Conservation (phyloP, 2,888 invertebrate species). For the Cancer borealis region DNA sequence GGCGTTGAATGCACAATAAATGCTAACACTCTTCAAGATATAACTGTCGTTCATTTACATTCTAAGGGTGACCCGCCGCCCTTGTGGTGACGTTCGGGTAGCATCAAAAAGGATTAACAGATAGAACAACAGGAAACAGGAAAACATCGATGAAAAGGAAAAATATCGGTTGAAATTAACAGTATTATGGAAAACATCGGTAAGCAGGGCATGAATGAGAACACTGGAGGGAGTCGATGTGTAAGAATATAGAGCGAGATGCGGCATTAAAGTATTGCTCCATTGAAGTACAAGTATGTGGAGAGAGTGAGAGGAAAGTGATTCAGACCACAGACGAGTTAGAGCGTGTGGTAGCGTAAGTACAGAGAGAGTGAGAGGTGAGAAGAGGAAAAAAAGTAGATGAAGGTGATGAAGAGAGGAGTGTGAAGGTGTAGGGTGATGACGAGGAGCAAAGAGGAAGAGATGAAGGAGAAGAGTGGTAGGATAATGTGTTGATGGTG, state of each 20-base stretch:
- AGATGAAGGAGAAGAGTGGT: background rate
- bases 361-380: background rate
- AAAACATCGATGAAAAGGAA: background rate
- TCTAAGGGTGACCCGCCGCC: background rate
- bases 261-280: background rate
- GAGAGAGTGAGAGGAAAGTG: background rate
- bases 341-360: background rate
- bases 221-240: background rate
- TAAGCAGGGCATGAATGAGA: background rate
- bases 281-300: background rate
- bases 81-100: background rate
- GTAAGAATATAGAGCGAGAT: background rate
- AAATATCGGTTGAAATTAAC: background rate
- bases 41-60: background rate
- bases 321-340: background rate
- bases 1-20: background rate
- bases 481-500: background rate
- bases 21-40: background rate
- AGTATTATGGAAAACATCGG: background rate
- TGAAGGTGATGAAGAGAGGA: background rate
- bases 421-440: background rate
- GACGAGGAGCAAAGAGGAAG: background rate
- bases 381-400: background rate
- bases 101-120: background rate
- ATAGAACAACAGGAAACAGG: background rate